Evolutionary conservation across 2,888 invertebrate species (phyloP), one percentile per base, ranked within the genome.

Genomic region (Ochropacha duplaris): DNA sequence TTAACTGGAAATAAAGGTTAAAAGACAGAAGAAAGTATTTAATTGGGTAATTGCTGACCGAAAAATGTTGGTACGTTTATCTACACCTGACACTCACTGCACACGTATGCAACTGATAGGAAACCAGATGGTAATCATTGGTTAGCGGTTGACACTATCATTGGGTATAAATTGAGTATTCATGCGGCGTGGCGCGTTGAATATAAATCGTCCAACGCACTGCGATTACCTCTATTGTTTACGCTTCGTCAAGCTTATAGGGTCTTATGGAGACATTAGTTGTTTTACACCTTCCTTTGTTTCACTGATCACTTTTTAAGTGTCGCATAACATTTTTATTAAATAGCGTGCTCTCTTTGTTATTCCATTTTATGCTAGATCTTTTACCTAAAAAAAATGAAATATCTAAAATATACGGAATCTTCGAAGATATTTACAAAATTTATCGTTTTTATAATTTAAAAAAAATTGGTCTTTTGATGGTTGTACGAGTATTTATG

Each of bases 81-180:
- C 16, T 24, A 16, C 26, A 9, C 16, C 16, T 4, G 26, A 1
- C 24, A n/a, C n/a, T 50, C 6, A 50, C n/a, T 50, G 26, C 50
- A 28, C 50, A 31, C 26, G 19, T 62, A 31, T 26, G 22, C 56
- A 56, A 62, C 65, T 68, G 76, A 77, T 79, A 78, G 72, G 64
- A 54, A 60, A 66, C 66, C 62, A 62, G 80, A 83, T 82, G 79
- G 76, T 85, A 81, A 86, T 87, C 84, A 80, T 72, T 69, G 76
- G 73, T 73, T 74, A 76, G 72, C 69, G 72, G 81, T 78, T 81
- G 86, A 84, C 87, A 81, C 78, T 86, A 89, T 89, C 87, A 67
- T 31, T 64, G 71, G 70, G 71, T 72, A 87, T 84, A 85, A 85
- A 88, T 87, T 83, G 83, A 81, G 77, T 78, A 77, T 81, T 81